These are phyloP conservation scores for Sitta carolinensis DNA, from an alignment of 2,797 vertebrate species.

Conservation along the genomic window DNA sequence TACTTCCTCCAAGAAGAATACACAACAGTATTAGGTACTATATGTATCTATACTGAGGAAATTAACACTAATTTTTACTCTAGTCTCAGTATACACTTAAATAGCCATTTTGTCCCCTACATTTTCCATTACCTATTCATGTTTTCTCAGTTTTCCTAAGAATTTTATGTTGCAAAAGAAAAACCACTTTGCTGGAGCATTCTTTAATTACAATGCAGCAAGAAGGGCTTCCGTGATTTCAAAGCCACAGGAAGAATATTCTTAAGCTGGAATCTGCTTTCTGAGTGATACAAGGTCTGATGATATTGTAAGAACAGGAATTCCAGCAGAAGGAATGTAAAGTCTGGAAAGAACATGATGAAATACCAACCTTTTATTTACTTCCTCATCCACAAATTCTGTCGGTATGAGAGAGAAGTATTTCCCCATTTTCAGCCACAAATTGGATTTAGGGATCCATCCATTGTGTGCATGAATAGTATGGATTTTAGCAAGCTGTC, in stretches of 20 bases:
- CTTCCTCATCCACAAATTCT: slow-evolving; percentile 84
- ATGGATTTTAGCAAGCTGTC: slow-evolving; percentile 96
- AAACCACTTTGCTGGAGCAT: neutral
- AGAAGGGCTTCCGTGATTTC: neutral
- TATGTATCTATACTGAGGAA: neutral
- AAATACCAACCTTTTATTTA: slow-evolving; percentile 85
- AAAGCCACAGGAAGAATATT: neutral
- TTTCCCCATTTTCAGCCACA: slow-evolving; percentile 96
- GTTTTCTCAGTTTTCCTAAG: neutral
- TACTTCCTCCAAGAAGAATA: neutral
- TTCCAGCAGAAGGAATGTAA: neutral
- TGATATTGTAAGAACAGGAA: neutral
- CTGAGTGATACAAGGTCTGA: neutral
- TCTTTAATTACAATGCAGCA: neutral
- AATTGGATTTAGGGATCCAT: slow-evolving; percentile 95
- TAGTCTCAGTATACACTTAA: neutral
- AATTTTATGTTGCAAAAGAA: neutral
- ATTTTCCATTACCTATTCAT: neutral
- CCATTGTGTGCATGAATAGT: slow-evolving; percentile 98
- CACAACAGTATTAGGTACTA: neutral
- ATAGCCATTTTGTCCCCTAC: neutral
- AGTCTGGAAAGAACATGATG: neutral
- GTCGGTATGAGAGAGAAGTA: slow-evolving; percentile 94
- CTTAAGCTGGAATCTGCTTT: neutral
- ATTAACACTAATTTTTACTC: neutral